Evolutionary conservation across 2,888 invertebrate genomes (phyloP).

Genomic region (Onthophagus sagittarius): DNA sequence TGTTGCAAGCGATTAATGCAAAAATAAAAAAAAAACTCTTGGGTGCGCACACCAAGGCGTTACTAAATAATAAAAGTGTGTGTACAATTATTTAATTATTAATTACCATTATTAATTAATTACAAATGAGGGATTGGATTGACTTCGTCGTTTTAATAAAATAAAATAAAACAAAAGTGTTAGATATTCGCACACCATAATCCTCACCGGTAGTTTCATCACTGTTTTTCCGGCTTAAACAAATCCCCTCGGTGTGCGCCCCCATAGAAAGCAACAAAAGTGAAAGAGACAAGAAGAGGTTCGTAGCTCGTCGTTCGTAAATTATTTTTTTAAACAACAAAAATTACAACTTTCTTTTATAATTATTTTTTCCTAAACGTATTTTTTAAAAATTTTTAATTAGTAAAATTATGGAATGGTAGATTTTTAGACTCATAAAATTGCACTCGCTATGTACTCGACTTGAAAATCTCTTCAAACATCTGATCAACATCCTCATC

Average conservation of each 20-base stretch:
- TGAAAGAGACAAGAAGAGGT: not conserved
- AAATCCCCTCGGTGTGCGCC: not conserved
- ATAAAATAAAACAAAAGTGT: not conserved
- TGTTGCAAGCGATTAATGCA: not conserved
- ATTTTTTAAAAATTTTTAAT: not conserved
- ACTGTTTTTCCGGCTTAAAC: not conserved
- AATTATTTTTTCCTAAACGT: too few species aligned
- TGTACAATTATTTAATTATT: not conserved
- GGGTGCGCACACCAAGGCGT: not conserved
- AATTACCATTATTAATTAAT: not conserved
- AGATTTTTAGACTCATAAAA: conserved; percentile 1
- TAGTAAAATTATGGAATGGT: conserved; percentile 17
- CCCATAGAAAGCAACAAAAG: not conserved
- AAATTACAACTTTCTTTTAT: too few species aligned
- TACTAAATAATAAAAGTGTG: not conserved
- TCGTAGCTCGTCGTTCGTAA: not conserved
- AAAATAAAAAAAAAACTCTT: not conserved
- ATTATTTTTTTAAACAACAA: not conserved
- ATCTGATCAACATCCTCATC: conserved; percentile 83
- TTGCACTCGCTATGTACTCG: conserved; percentile 38
- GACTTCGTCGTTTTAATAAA: too few species aligned
- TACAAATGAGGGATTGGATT: too few species aligned
- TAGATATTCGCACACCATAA: not conserved
- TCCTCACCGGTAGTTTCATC: not conserved
- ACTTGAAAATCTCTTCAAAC: conserved; percentile 76